Evolutionary conservation across 2,113 vertebrate genomes (phyloP).

Genomic region (Saimiri boliviensis): DNA sequence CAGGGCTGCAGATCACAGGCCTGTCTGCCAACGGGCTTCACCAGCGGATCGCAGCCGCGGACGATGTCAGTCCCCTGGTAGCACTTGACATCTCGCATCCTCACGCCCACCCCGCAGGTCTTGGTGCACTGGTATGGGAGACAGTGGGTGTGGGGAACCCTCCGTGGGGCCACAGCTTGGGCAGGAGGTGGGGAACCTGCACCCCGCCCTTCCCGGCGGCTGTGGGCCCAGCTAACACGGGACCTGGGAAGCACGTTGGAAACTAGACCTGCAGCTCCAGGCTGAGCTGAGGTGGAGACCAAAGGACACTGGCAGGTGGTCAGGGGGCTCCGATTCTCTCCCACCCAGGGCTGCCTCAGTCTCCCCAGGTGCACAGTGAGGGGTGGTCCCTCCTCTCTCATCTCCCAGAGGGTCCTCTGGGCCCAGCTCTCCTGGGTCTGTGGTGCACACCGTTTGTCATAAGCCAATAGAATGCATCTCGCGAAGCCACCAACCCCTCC

Average conservation of each 20-base stretch:
- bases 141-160: neutral
- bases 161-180: fast-evolving
- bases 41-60: conserved; percentile 94
- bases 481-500: neutral
- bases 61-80: conserved; percentile 96
- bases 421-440: neutral
- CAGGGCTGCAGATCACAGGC: conserved; percentile 96
- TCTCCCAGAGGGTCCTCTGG: neutral
- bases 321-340: fast-evolving
- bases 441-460: too few relatives aligned
- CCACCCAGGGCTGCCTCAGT: neutral
- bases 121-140: conserved; percentile 92
- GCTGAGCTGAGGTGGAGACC: fast-evolving
- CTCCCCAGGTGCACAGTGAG: neutral
- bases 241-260: neutral
- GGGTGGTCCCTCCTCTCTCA: neutral
- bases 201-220: neutral
- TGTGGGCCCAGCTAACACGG: neutral
- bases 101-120: conserved; percentile 93
- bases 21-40: conserved; percentile 95
- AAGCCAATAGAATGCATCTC: neutral
- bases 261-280: neutral
- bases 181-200: fast-evolving
- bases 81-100: conserved; percentile 98
- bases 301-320: fast-evolving